Percentiles rank a stretch among this genome's conserved stretches.
Conservation (phyloP, 2,797 vertebrate species). For the Nothura maculosa region DNA sequence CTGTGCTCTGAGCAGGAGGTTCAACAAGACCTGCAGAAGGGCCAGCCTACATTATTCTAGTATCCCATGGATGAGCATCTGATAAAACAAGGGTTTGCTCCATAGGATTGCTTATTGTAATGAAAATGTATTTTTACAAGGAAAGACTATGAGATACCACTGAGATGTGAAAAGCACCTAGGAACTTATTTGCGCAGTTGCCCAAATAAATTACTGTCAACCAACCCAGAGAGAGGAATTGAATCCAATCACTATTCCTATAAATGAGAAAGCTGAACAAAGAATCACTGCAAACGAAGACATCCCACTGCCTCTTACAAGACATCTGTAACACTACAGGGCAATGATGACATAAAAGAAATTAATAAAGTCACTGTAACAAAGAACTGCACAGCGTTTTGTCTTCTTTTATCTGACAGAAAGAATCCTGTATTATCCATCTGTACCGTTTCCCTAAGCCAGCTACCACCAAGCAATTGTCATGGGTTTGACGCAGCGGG, state of each 20-base stretch:
- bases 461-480: neutral
- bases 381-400: slow-evolving; percentile 16
- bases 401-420: neutral
- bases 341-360: neutral
- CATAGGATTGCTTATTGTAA: neutral
- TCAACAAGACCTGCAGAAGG: neutral
- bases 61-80: neutral
- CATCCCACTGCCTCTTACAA: neutral
- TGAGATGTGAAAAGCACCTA: neutral
- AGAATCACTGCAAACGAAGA: neutral
- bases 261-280: neutral
- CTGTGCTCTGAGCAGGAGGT: neutral
- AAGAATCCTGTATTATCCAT: neutral
- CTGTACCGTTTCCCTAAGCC: slow-evolving; percentile 20
- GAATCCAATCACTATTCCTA: neutral
- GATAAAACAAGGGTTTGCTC: neutral
- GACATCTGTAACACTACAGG: neutral
- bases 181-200: neutral
- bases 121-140: neutral
- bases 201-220: neutral
- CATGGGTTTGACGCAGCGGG: neutral
- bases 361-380: slow-evolving; percentile 11
- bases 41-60: neutral
- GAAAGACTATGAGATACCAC: neutral
- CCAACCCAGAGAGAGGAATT: neutral